Base-by-base conservation (phyloP, 2,113 vertebrate genomes). In the Pyxicephalus adspersus region DNA sequence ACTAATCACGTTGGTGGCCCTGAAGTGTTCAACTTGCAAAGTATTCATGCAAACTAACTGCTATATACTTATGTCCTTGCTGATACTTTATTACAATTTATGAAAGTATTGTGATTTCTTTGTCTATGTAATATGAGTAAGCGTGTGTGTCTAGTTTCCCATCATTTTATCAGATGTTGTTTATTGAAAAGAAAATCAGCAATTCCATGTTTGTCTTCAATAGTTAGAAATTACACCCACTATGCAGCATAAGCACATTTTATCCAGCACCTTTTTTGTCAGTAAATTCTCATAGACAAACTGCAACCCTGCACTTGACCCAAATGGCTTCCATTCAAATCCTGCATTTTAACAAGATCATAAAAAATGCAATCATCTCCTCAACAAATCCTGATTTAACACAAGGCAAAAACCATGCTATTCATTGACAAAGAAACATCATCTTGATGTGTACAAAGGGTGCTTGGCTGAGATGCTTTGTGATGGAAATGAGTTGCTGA, bases 401-500 rank as follows among this genome's bases (percentile, higher is more conserved):
- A 57, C 52, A 60, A 20, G 55, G 50, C 1, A 5, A 84, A 5
- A 76, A 60, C 31, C 0, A 84, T 83, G 50, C 74, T 71, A 63
- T 74, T 80, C 71, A 70, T 18, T 55, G 34, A 83, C 65, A 84
- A 83, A n/a, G 70, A 28, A 51, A 51, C 84, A 85, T 81, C 65
- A 84, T 3, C 73, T 80, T 71, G 29, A 80, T 80, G 61, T 60
- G 65, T 50, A 79, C 65, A 79, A 79, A 79, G 65, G 54, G 31
- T 86, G 74, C 0, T 0, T 86, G 74, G 79, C 84, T 64, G 18
- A 58, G 83, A 23, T 18, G 65, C 60, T 87, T 89, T 87, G 76
- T 83, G 81, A 87, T 88, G 87, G 38, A 86, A 90, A 90, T 87
- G 66, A 22, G 34, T 58, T 51, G 71, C 66, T 52, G 77, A 85